Evolutionary conservation across 1,140 invertebrate genomes (phyloP), one percentile per base, ranked within the genome.

Genomic region (Nixonia krombeini): DNA sequence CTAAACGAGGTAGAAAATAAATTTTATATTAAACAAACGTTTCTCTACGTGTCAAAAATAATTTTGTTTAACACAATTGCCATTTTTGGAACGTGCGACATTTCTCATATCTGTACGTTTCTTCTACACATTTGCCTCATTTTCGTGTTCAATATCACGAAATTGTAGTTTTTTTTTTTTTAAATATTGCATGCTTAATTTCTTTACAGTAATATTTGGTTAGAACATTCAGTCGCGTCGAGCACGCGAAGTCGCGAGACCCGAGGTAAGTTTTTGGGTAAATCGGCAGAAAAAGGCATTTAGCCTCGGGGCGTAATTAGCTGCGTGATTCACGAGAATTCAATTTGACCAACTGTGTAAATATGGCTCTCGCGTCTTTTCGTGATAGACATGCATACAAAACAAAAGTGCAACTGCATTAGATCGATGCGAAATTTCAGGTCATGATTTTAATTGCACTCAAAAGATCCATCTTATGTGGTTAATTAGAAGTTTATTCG

Each of bases 231-330:
- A 76, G 74, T 70, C 75, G 72, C 38, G 73, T 71, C 73, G 64
- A 65, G 69, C 55, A 65, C 67, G 61, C 68, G 74, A 81, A 62
- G 62, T 75, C 73, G 65, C 72, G 61, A 78, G 70, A 67, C 58
- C 72, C 53, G 75, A 81, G 77, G 78, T 80, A 82, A 81, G 79
- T 81, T 80, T 74, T 74, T 75, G 72, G 72, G 56, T 70, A 72
- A 64, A 46, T 56, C 26, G 1, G 16, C 16, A 9, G 7, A 40
- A 35, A 40, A 17, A 9, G 15, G 37, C 16, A 40, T 40, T 7
- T 9, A n/a, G 12, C 2, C 35, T 15, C 12, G 15, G 35, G 4
- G 4, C 35, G 15, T 37, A 37, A 37, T 37, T 37, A 37, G 35
- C 35, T 37, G 35, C 35, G 35, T 37, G 35, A 37, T 37, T 37